Base-by-base conservation (phyloP, 1,140 invertebrate species). In the Drosophila lacertosa region DNA sequence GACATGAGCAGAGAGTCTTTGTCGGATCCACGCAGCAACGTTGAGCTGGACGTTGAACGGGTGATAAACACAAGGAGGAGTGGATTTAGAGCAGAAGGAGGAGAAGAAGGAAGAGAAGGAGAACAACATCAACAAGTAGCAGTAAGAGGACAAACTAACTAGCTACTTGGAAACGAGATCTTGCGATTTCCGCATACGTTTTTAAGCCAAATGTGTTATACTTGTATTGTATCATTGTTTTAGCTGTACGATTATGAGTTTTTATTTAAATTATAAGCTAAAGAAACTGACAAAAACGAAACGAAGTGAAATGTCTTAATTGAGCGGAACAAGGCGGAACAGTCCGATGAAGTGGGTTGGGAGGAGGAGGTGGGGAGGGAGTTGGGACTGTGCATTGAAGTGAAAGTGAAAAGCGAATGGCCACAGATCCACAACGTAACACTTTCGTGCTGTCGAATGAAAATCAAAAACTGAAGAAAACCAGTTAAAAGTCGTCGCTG, bases 141-240 rank as follows among this genome's bases (percentile, higher is more conserved):
- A 67, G 80, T 68, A 35, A 78, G 79, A 89, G 81, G 80, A 86
- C 80, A 89, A 86, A 86, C 86, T 78, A 78, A 74, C 84, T 77
- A 35, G 57, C 81, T 74, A 67, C 65, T 86, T 79, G 62, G 57
- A 22, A 62, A 59, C 57, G 59, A 89, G 77, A 89, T 86, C 75
- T 79, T 70, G 67, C 77, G 71, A 57, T 57, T 44, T 18, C 33
- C 51, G 33, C 75, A 73, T 66, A 76, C 68, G 71, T 81, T 82
- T 67, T 78, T 72, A 89, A 89, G 81, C 86, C 86, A 89, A 89
- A 89, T 89, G 86, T 89, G 81, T 89, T 89, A 89, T 89, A 83
- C 67, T 89, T 78, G 81, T 68, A 60, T 53, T 58, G 51, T 86
- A 82, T 88, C 70, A 69, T 88, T 82, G 81, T 86, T 55, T 81